Evolutionary conservation across 2,888 invertebrate genomes (phyloP).

Genomic region (Siphonodentalium dalli): DNA sequence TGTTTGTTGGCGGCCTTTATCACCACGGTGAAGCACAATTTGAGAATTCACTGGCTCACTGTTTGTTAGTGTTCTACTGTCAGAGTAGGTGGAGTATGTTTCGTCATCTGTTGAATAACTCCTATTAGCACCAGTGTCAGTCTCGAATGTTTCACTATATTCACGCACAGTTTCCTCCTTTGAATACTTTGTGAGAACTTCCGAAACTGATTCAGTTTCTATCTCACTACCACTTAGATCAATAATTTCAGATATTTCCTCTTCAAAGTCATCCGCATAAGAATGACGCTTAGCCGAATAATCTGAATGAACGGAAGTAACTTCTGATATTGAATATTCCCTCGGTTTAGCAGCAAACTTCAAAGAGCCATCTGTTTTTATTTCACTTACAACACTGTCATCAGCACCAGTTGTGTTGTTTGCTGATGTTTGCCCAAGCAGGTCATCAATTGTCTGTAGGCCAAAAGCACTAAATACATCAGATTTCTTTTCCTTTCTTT

Average conservation of each 20-base stretch:
- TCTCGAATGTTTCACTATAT: conserved; percentile 43
- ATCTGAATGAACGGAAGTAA: conserved; percentile 25
- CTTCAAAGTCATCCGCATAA: conserved; percentile 54
- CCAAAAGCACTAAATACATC: conserved; percentile 48
- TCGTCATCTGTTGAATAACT: too few species aligned
- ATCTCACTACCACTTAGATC: conserved; percentile 29
- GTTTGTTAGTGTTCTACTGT: conserved; percentile 4
- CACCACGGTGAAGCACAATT: too few species aligned
- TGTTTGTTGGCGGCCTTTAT: too few species aligned
- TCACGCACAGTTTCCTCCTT: conserved; percentile 38
- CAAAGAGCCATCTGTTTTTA: conserved; percentile 35
- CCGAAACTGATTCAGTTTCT: conserved; percentile 32
- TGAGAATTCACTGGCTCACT: conserved; percentile 27
- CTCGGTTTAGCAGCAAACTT: conserved; percentile 31
- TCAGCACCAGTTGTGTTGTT: conserved; percentile 34
- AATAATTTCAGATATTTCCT: conserved; percentile 42
- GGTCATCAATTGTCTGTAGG: conserved; percentile 56
- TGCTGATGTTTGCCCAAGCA: conserved; percentile 34
- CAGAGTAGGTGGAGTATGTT: conserved; percentile 8
- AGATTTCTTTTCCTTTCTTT: conserved; percentile 17
- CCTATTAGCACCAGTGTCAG: conserved; percentile 34
- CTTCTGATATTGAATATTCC: conserved; percentile 37
- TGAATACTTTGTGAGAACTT: conserved; percentile 37
- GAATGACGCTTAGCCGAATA: conserved; percentile 17
- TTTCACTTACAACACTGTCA: conserved; percentile 42